A percentile compares a stretch with the other conserved stretches of the same genome.
phyloP scores from a whole-genome alignment of 1,140 invertebrate genomes.

The Yoshiicerus persimilis region DNA sequence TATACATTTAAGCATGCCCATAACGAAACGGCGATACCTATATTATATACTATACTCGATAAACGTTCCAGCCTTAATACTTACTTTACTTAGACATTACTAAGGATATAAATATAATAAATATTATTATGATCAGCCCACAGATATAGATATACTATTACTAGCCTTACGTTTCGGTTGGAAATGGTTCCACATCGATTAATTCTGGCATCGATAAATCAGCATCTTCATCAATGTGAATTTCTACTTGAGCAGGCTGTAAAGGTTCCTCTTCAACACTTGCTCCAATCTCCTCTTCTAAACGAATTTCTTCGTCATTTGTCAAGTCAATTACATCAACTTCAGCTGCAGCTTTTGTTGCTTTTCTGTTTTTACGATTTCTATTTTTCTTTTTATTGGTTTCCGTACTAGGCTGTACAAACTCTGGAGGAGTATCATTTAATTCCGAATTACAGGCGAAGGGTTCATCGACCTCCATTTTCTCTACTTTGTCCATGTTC shows the following conservation, averaged over 20 bases:
- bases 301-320: slow-evolving; percentile 2
- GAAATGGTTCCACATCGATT: slow-evolving; percentile 2
- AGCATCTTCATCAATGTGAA: background rate
- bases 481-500: background rate
- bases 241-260: background rate
- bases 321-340: background rate
- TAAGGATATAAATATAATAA: too few relatives aligned
- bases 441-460: background rate
- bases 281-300: background rate
- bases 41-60: too few relatives aligned
- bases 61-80: too few relatives aligned
- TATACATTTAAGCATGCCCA: too few relatives aligned
- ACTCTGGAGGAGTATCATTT: background rate
- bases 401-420: background rate
- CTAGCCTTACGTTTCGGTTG: slow-evolving; percentile 1
- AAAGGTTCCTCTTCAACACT: background rate
- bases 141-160: too few relatives aligned
- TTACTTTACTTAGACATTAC: too few relatives aligned
- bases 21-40: too few relatives aligned
- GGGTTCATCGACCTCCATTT: background rate
- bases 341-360: background rate
- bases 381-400: background rate
- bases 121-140: too few relatives aligned
- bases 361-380: background rate
- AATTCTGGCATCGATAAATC: slow-evolving; percentile 22